Conservation (phyloP, 2,888 invertebrate genomes). For the Xestia c-nigrum region DNA sequence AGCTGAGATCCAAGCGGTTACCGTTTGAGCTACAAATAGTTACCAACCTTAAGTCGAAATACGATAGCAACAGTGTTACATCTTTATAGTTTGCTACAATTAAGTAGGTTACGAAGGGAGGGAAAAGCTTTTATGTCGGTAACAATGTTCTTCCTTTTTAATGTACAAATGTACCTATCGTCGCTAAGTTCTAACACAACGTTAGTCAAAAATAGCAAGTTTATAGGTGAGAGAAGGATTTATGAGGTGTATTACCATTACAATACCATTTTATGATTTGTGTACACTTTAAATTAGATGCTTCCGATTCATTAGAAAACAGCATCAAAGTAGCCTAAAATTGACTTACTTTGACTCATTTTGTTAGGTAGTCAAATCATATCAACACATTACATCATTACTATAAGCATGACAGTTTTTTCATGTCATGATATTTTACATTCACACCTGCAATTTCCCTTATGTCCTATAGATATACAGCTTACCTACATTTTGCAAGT, state of each 20-base stretch:
- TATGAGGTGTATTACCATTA: no score
- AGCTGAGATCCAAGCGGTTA: constrained; percentile 4
- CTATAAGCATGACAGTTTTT: neutral
- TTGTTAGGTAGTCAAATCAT: neutral
- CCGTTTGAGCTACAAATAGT: constrained; percentile 5
- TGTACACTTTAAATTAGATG: no score
- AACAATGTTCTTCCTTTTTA: constrained; percentile 6
- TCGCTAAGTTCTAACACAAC: no score
- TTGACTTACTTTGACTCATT: no score
- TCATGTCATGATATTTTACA: neutral
- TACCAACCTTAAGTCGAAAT: constrained; percentile 5
- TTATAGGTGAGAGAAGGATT: no score
- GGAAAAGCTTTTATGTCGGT: neutral
- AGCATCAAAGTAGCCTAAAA: neutral
- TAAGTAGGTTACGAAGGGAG: neutral
- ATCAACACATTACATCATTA: no score
- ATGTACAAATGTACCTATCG: neutral
- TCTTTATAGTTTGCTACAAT: constrained; percentile 6
- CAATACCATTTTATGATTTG: no score
- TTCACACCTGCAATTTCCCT: neutral
- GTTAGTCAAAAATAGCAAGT: no score
- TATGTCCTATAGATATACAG: neutral
- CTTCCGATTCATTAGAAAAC: neutral
- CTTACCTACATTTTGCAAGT: neutral
- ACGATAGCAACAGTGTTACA: constrained; percentile 4